These are phyloP conservation scores for Galeopterus variegatus DNA, from an alignment of 2,113 vertebrate species.

Conservation along the genomic window DNA sequence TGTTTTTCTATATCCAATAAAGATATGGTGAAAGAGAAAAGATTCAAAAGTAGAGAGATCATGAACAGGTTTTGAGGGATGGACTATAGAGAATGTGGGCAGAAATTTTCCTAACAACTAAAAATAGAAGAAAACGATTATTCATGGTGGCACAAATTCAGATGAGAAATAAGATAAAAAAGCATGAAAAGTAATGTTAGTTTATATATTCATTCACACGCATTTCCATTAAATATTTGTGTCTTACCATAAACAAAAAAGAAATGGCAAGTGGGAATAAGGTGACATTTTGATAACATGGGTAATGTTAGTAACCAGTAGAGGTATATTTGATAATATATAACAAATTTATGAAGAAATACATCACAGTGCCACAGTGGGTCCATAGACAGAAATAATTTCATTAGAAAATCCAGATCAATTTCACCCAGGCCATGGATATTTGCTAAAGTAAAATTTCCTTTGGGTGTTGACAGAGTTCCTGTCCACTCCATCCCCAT, in stretches of 20 bases:
- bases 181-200: not conserved
- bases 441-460: slow-evolving; percentile 24
- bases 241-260: not conserved
- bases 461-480: not conserved
- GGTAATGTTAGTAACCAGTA: not conserved
- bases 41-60: not conserved
- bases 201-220: not conserved
- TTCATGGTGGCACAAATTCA: not conserved
- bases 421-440: not conserved
- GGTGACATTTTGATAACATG: not conserved
- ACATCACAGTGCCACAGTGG: not conserved
- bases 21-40: not conserved
- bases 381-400: not conserved
- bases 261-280: not conserved
- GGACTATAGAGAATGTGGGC: not conserved
- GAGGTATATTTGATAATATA: not conserved
- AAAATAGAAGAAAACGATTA: not conserved
- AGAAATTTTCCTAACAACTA: not conserved
- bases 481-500: not conserved
- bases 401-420: not conserved
- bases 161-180: not conserved
- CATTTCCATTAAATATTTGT: not conserved
- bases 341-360: not conserved
- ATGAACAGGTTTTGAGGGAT: not conserved
- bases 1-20: not conserved